Evolutionary conservation across 2,113 vertebrate genomes (phyloP).

Genomic region (Oncorhynchus keta): DNA sequence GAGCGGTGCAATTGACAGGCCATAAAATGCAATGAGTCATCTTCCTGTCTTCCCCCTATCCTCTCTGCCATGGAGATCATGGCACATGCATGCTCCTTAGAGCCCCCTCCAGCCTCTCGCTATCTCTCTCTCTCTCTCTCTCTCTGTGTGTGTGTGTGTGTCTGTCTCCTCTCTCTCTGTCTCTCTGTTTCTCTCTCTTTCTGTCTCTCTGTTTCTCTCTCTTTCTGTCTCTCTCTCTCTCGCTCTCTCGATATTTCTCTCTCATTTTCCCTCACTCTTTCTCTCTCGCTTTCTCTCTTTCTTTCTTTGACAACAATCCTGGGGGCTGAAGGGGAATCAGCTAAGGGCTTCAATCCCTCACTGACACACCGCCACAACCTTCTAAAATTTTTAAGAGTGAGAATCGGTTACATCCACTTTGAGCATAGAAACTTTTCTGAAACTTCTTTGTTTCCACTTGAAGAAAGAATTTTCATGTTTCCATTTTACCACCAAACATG

Average conservation of each 20-base stretch:
- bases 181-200: not conserved
- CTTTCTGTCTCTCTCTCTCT: not conserved
- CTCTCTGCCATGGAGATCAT: conserved; percentile 2
- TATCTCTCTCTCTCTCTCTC: not conserved
- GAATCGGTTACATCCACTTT: too few relatives aligned
- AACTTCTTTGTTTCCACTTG: not conserved
- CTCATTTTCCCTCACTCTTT: not conserved
- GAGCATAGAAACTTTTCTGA: too few relatives aligned
- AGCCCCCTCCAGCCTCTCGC: not conserved
- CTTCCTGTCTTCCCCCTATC: conserved; percentile 22
- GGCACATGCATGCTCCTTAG: not conserved
- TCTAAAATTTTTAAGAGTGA: too few relatives aligned
- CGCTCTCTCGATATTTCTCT: not conserved
- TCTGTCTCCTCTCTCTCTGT: conserved; percentile 10
- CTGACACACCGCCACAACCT: not conserved
- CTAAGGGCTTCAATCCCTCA: not conserved
- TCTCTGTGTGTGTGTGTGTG: too few relatives aligned
- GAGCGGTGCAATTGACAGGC: conserved; percentile 67
- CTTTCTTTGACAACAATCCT: not conserved
- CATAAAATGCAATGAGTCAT: conserved; percentile 70
- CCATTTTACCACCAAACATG: not conserved
- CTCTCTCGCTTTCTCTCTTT: not conserved
- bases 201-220: not conserved
- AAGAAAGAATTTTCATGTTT: not conserved
- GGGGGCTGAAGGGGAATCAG: not conserved